Conservation (phyloP, 2,113 vertebrate species). For the Rhombomys opimus region DNA sequence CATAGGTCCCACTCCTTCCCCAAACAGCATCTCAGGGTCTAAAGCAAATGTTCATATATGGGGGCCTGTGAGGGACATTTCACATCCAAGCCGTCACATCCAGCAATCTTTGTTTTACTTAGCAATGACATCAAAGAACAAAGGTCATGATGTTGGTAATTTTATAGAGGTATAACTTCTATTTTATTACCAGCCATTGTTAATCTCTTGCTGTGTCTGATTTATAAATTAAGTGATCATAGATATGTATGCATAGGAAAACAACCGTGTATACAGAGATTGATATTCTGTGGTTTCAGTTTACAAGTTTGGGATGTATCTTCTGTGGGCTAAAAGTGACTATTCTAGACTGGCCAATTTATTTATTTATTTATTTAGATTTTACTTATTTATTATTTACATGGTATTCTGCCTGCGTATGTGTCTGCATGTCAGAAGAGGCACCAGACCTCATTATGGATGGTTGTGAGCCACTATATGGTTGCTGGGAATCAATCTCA, state of each 20-base stretch:
- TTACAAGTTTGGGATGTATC: not conserved
- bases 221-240: not conserved
- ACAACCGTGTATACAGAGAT: not conserved
- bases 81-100: not conserved
- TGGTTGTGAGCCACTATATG: no score
- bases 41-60: not conserved
- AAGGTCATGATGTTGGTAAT: not conserved
- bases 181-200: not conserved
- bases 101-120: not conserved
- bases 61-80: not conserved
- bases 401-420: no score
- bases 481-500: no score
- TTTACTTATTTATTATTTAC: no score
- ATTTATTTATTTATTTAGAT: not conserved
- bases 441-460: no score
- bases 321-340: not conserved
- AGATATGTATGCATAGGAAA: not conserved
- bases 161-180: not conserved
- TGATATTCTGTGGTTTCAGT: not conserved
- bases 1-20: not conserved
- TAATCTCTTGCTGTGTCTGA: not conserved
- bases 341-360: not conserved
- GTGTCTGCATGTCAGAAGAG: no score
- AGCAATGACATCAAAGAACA: not conserved
- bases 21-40: not conserved